Conservation (phyloP, 2,888 invertebrate species). For the Acleris emargana region DNA sequence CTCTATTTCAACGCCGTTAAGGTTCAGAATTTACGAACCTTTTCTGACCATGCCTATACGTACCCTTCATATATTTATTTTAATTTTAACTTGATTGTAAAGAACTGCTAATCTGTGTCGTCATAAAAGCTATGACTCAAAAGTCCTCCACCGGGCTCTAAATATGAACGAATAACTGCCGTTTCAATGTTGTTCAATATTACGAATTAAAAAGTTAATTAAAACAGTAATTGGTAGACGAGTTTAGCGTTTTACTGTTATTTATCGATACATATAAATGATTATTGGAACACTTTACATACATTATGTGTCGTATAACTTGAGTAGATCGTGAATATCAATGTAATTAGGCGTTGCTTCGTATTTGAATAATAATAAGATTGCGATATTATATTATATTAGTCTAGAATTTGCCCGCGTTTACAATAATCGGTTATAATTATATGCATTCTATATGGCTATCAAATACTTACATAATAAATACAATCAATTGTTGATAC, state of each 20-base stretch:
- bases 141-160: no score
- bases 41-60: no score
- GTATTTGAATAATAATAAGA: slow-evolving; percentile 9
- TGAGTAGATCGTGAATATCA: slow-evolving; percentile 31
- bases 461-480: background rate
- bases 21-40: no score
- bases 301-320: slow-evolving; percentile 31
- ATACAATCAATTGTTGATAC: background rate
- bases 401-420: slow-evolving; percentile 23
- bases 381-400: slow-evolving; percentile 19
- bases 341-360: slow-evolving; percentile 29
- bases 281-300: slow-evolving; percentile 28
- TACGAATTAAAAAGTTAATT: background rate
- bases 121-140: no score
- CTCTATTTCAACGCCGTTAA: no score
- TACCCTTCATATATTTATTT: no score
- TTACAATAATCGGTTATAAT: slow-evolving; percentile 17
- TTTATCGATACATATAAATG: slow-evolving; percentile 8
- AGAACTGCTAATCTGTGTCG: no score
- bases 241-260: slow-evolving; percentile 27
- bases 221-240: slow-evolving; percentile 1
- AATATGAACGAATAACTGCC: background rate
- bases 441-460: slow-evolving; percentile 24
- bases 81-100: no score
- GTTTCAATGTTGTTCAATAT: background rate